These are phyloP conservation scores for Dolomedes plantarius DNA, from an alignment of 2,888 invertebrate species.

Conservation along the genomic window DNA sequence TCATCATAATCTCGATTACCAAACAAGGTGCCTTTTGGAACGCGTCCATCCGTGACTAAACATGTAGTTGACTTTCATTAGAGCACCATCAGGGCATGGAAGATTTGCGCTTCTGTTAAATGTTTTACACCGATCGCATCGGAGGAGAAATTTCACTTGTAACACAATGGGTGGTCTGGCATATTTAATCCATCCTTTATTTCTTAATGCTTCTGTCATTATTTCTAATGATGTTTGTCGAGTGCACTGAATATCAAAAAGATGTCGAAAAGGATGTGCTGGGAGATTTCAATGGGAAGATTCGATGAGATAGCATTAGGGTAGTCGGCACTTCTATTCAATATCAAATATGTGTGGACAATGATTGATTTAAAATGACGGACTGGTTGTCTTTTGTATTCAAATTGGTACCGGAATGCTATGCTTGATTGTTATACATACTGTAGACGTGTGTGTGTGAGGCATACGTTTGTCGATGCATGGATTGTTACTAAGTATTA, in stretches of 20 bases:
- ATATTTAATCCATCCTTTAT: not conserved
- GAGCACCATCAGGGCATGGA: not conserved
- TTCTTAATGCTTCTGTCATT: conserved; percentile 9
- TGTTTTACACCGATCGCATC: not conserved
- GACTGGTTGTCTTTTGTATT: not conserved
- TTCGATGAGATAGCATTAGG: not conserved
- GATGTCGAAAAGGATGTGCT: not conserved
- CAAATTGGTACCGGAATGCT: no score
- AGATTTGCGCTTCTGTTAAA: conserved; percentile 11
- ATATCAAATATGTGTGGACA: not conserved
- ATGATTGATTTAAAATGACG: not conserved
- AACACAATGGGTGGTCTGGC: not conserved
- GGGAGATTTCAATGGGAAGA: not conserved
- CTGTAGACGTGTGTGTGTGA: no score
- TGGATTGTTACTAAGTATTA: no score
- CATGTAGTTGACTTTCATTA: not conserved
- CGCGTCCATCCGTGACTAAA: not conserved
- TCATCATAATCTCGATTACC: not conserved
- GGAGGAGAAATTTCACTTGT: not conserved
- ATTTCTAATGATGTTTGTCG: not conserved
- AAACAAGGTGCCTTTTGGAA: not conserved
- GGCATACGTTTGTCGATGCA: no score
- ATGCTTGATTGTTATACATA: no score
- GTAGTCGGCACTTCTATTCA: not conserved
- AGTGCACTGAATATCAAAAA: not conserved